phyloP scores from a whole-genome alignment of 2,888 invertebrate genomes.

The Hemithea aestivaria region DNA sequence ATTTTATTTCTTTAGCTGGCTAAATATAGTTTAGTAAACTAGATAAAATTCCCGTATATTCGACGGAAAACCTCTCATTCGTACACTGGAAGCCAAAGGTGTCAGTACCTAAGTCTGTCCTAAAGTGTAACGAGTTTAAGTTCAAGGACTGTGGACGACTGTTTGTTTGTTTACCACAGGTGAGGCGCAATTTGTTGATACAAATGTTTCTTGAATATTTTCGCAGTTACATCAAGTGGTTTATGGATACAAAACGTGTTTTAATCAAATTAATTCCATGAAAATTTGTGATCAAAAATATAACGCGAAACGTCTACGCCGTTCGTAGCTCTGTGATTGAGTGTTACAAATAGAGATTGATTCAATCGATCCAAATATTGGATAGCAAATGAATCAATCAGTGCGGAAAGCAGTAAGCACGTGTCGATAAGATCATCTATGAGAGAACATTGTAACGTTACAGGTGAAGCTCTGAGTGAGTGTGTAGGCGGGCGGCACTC shows the following conservation, averaged over 20 bases:
- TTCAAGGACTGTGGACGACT: conserved; percentile 51
- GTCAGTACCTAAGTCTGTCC: conserved; percentile 35
- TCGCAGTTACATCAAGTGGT: conserved; percentile 3
- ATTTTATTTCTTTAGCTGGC: conserved; percentile 43
- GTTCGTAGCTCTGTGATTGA: not conserved
- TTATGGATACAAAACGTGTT: conserved; percentile 1
- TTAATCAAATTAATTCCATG: too few relatives aligned
- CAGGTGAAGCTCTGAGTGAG: conserved; percentile 56
- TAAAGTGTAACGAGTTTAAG: conserved; percentile 49
- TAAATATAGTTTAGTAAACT: conserved; percentile 62
- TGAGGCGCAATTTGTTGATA: conserved; percentile 30
- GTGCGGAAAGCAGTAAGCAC: conserved; percentile 20
- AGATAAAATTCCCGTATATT: conserved; percentile 59
- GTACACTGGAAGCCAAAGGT: conserved; percentile 49
- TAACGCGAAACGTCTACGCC: too few relatives aligned
- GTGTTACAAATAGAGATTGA: not conserved
- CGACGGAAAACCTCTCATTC: conserved; percentile 51
- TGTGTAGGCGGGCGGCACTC: conserved; percentile 55
- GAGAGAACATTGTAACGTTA: conserved; percentile 51
- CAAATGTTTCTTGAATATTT: conserved; percentile 15
- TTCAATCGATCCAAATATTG: conserved; percentile 1
- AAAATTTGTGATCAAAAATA: not conserved
- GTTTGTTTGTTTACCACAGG: conserved; percentile 47
- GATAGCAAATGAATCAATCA: conserved; percentile 30
- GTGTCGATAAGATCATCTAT: conserved; percentile 35